Conservation (phyloP, 2,888 invertebrate species). For the Hipparchia sbordonii region DNA sequence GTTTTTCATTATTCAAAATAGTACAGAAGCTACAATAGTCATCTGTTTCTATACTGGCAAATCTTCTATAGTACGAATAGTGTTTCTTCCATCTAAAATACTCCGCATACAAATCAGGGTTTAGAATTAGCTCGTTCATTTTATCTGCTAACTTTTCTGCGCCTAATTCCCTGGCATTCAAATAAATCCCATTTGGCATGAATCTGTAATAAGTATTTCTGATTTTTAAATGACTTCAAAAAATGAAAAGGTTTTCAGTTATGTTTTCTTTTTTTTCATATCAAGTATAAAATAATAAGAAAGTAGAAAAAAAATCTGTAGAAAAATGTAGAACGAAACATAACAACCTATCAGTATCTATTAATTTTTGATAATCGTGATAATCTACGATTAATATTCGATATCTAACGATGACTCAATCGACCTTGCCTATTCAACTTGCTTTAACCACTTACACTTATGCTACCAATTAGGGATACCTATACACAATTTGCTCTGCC, state of each 20-base stretch:
- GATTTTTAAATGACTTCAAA: not conserved
- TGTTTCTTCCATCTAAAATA: slow-evolving; percentile 71
- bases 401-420: no score
- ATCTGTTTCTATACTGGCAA: slow-evolving; percentile 58
- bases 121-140: slow-evolving; percentile 39
- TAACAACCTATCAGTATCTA: no score
- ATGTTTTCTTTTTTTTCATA: not conserved
- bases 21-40: slow-evolving; percentile 70
- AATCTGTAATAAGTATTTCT: slow-evolving; percentile 55
- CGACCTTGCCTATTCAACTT: no score
- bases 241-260: not conserved
- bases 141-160: slow-evolving; percentile 44
- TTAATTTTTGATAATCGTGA: no score
- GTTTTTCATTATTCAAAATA: slow-evolving; percentile 57
- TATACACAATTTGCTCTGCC: no score
- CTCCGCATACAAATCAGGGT: slow-evolving; percentile 57
- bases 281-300: not conserved
- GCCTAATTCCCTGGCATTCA: slow-evolving; percentile 59
- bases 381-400: no score
- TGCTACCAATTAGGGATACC: no score
- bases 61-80: slow-evolving; percentile 58
- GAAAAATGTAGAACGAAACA: no score
- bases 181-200: slow-evolving; percentile 65
- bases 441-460: no score
- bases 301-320: not conserved